A percentile compares a stretch with the other conserved stretches of the same genome.
These are phyloP conservation scores for Apis dorsata DNA, from an alignment of 1,140 invertebrate genomes.

Conservation along the genomic window DNA sequence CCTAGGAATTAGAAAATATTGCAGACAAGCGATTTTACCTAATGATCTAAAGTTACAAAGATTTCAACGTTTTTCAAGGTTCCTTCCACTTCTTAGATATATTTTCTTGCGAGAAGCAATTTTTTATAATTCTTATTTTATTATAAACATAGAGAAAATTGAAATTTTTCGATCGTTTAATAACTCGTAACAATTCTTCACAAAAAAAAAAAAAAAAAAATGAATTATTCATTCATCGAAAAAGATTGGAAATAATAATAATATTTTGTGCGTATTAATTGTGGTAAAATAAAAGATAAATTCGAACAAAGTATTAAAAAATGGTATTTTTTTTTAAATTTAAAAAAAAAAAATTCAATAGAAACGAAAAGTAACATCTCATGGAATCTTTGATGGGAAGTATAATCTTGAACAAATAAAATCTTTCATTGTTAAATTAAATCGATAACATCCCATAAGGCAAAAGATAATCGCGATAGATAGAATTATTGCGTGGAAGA, in stretches of 20 bases:
- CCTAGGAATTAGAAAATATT: slow-evolving; percentile 1
- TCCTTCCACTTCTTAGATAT: too few species aligned
- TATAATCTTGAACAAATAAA: background rate
- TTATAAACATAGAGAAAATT: too few species aligned
- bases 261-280: background rate
- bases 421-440: background rate
- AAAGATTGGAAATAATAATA: background rate
- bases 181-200: too few species aligned
- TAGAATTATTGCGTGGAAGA: background rate
- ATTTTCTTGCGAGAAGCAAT: too few species aligned
- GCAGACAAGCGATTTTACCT: background rate
- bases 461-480: background rate
- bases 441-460: background rate
- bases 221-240: too few species aligned
- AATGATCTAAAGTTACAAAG: background rate
- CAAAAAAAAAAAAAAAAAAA: too few species aligned
- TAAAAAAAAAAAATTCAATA: background rate
- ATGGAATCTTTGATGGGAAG: background rate
- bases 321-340: background rate
- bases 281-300: too few species aligned
- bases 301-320: background rate
- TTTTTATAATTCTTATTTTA: too few species aligned
- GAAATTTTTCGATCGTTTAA: too few species aligned
- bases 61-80: background rate
- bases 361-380: background rate